These are phyloP conservation scores for Micropoecilia bifurca DNA, from an alignment of 2,797 vertebrate species.

Conservation along the genomic window DNA sequence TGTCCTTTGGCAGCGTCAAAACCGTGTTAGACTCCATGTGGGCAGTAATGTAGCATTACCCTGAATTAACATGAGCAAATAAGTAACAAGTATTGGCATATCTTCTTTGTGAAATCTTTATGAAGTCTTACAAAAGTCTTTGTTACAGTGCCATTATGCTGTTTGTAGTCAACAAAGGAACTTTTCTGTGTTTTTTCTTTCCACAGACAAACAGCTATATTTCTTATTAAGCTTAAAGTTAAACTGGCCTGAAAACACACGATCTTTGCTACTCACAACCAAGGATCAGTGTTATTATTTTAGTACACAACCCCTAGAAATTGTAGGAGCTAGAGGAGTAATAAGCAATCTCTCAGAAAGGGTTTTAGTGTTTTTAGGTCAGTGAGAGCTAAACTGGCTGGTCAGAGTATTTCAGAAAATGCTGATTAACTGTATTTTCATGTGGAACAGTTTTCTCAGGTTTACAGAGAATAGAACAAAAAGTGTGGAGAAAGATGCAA, in stretches of 20 bases:
- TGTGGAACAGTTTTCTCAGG: neutral
- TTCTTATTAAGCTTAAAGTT: neutral
- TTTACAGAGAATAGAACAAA: neutral
- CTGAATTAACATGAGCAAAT: neutral
- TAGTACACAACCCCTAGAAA: neutral
- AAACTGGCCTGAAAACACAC: neutral
- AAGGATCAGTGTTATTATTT: neutral
- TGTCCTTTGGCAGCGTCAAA: constrained; percentile 51
- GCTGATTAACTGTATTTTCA: neutral
- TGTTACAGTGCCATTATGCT: neutral
- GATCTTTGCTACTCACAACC: neutral
- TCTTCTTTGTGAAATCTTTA: neutral
- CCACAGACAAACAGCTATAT: neutral
- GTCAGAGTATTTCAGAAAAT: neutral
- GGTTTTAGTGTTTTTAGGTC: too few species aligned
- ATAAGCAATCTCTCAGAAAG: neutral
- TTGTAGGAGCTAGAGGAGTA: neutral
- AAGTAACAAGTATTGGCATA: neutral
- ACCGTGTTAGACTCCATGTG: constrained; percentile 20
- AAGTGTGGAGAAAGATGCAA: neutral
- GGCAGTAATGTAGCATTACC: neutral
- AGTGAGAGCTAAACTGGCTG: neutral
- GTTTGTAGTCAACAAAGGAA: neutral
- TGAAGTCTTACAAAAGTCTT: neutral
- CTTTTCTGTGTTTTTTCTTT: too few species aligned